phyloP scores from a whole-genome alignment of 2,113 vertebrate species.

The Poecile atricapillus region DNA sequence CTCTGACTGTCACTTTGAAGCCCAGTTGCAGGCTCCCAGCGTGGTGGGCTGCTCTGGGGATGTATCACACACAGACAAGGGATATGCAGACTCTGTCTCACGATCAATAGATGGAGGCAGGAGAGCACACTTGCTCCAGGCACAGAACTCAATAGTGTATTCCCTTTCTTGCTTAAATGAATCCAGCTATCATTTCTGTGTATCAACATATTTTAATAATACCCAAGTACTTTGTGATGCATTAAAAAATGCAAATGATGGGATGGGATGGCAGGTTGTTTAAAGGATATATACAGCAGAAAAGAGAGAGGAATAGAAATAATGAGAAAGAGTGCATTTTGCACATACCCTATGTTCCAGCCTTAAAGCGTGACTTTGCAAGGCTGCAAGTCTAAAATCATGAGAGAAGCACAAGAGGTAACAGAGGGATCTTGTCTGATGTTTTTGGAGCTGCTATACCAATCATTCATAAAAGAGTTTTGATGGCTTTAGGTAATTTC shows the following conservation, averaged over 20 bases:
- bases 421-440: not conserved
- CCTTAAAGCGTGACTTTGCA: not conserved
- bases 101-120: not conserved
- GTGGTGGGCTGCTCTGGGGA: not conserved
- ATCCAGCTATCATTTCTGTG: not conserved
- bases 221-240: not conserved
- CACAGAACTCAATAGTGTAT: not conserved
- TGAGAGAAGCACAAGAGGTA: not conserved
- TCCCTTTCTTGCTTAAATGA: not conserved
- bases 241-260: not conserved
- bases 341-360: not conserved
- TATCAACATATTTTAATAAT: not conserved
- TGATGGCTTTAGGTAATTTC: not conserved
- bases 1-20: not conserved
- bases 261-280: not conserved
- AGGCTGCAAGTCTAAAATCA: not conserved
- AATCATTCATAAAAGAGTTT: not conserved
- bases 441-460: not conserved
- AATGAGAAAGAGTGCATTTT: not conserved
- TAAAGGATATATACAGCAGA: not conserved
- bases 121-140: not conserved
- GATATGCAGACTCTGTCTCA: not conserved
- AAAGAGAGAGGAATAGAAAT: not conserved
- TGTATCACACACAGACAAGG: not conserved
- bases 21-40: not conserved